phyloP scores from a whole-genome alignment of 2,888 invertebrate genomes.

The Caenorhabditis sp. region DNA sequence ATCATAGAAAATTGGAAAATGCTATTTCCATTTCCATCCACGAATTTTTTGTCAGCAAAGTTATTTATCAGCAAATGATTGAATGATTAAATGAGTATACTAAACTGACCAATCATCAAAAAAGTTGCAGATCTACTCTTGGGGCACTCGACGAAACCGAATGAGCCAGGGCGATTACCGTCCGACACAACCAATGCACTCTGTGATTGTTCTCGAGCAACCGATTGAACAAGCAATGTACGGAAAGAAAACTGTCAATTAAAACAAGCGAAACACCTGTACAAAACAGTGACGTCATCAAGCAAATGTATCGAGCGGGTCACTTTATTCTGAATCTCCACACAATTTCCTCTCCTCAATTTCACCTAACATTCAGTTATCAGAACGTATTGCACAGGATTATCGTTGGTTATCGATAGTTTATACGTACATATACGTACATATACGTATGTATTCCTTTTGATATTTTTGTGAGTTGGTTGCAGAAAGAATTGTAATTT shows the following conservation, averaged over 20 bases:
- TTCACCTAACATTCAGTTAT: constrained; percentile 1
- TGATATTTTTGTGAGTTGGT: neutral
- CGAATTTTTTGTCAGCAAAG: constrained; percentile 1
- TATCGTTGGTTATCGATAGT: neutral
- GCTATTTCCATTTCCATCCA: neutral
- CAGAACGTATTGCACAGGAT: neutral
- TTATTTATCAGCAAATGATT: constrained; percentile 16
- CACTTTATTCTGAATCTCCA: constrained; percentile 42
- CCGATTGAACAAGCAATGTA: constrained; percentile 77
- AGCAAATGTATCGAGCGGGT: constrained; percentile 44
- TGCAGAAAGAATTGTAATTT: too few relatives aligned
- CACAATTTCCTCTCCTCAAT: neutral
- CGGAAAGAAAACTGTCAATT: constrained; percentile 67
- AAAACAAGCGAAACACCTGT: too few relatives aligned
- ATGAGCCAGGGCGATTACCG: constrained; percentile 59
- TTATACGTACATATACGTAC: too few relatives aligned
- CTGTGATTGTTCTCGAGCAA: constrained; percentile 73
- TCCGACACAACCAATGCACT: constrained; percentile 67
- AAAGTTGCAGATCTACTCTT: constrained; percentile 58
- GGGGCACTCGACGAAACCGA: constrained; percentile 38
- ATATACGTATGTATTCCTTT: neutral
- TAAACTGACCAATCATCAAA: neutral
- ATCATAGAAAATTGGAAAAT: constrained; percentile 11
- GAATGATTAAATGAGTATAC: too few relatives aligned
- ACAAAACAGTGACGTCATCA: constrained; percentile 15